Evolutionary conservation across 1,140 invertebrate species (phyloP).

Genomic region (Nylanderia fulva): DNA sequence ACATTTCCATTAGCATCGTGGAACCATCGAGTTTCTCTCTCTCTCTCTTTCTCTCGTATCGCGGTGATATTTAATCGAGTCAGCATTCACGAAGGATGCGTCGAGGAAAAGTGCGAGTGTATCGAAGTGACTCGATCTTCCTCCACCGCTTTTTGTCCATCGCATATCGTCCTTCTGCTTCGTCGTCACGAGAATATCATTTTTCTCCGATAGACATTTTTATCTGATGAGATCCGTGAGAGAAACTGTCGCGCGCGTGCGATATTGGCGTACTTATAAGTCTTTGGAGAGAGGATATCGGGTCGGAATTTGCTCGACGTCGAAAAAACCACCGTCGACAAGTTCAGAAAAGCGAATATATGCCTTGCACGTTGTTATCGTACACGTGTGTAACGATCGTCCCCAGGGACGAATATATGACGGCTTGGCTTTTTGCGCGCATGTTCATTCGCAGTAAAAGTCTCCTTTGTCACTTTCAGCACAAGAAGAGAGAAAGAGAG

Average conservation of each 20-base stretch:
- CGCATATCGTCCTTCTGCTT: constrained; percentile 9
- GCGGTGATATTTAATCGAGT: neutral
- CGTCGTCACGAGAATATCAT: constrained; percentile 11
- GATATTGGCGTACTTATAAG: constrained; percentile 50
- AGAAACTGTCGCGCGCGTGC: neutral
- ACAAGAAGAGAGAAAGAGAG: neutral
- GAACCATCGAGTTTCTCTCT: neutral
- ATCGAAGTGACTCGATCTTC: constrained; percentile 55
- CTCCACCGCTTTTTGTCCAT: constrained; percentile 6
- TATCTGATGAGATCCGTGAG: constrained; percentile 14
- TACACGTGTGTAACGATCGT: constrained; percentile 51
- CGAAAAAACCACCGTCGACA: constrained; percentile 26
- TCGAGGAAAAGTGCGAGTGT: neutral
- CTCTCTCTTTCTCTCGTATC: too few species aligned
- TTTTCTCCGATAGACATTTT: constrained; percentile 10
- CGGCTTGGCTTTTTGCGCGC: constrained; percentile 38
- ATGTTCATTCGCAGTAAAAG: constrained; percentile 42
- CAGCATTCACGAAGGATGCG: constrained; percentile 34
- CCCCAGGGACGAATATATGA: constrained; percentile 52
- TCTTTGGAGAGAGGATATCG: neutral
- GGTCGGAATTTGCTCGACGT: neutral
- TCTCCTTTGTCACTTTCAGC: constrained; percentile 57
- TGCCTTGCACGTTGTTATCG: constrained; percentile 46
- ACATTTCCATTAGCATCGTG: constrained; percentile 76
- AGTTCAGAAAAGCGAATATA: constrained; percentile 47